These are phyloP conservation scores for Agriopis leucophaearia DNA, from an alignment of 2,888 invertebrate genomes.

Conservation along the genomic window DNA sequence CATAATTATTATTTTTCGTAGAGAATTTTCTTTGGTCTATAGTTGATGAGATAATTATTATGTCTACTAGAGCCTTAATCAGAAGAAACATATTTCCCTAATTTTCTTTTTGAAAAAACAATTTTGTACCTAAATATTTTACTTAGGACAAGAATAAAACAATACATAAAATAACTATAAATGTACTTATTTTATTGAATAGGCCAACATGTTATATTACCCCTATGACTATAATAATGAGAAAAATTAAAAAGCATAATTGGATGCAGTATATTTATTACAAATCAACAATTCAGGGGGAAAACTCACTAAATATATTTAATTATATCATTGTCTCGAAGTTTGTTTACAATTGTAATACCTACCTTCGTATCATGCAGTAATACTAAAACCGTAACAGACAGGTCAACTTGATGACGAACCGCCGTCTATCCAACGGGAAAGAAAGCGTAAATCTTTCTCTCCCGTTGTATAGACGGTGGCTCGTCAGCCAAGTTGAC, in stretches of 20 bases:
- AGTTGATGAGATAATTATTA: no score
- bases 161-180: background rate
- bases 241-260: conserved; percentile 39
- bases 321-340: background rate
- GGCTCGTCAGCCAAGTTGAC: no score
- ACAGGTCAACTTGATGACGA: no score
- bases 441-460: no score
- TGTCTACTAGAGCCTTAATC: conserved; percentile 1
- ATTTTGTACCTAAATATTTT: background rate
- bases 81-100: background rate
- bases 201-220: background rate
- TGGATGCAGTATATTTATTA: conserved; percentile 39
- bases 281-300: conserved; percentile 48
- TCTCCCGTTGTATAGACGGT: no score
- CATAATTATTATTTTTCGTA: no score
- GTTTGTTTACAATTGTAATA: no score
- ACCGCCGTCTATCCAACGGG: no score
- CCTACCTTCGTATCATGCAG: background rate
- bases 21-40: no score
- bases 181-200: background rate
- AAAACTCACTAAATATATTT: conserved; percentile 30
- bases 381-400: no score
- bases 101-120: no score
- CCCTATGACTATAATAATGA: conserved; percentile 6
- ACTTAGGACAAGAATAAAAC: conserved; percentile 7